These are phyloP conservation scores for Hippolais icterina DNA, from an alignment of 2,113 vertebrate genomes.

Conservation along the genomic window DNA sequence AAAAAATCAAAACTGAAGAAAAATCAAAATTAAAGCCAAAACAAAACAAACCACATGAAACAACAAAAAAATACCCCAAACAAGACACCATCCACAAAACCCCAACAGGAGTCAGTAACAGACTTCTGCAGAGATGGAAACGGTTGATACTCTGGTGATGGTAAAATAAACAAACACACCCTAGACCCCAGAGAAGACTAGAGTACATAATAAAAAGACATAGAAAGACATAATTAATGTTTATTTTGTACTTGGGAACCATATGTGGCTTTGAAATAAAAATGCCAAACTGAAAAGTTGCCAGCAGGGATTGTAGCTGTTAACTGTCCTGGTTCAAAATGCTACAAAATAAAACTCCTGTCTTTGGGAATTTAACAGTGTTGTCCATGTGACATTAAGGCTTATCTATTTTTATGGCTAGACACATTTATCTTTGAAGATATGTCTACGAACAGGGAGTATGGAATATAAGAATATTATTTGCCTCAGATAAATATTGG, in stretches of 20 bases:
- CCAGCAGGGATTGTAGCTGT: neutral
- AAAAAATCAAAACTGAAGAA: neutral
- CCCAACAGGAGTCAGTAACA: neutral
- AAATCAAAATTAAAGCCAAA: neutral
- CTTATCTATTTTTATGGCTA: neutral
- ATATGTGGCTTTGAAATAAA: slow-evolving; percentile 58
- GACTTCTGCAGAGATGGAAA: neutral
- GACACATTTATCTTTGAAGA: neutral
- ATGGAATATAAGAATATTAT: neutral
- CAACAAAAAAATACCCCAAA: neutral
- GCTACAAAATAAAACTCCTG: neutral
- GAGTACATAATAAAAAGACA: slow-evolving; percentile 11
- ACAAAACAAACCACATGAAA: neutral
- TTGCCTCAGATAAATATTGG: neutral
- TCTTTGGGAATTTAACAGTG: neutral
- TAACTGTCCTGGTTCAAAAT: slow-evolving; percentile 5
- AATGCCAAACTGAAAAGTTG: slow-evolving; percentile 24
- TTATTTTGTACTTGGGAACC: slow-evolving; percentile 44
- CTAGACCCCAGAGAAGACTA: neutral
- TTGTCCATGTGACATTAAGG: neutral
- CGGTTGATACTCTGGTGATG: neutral
- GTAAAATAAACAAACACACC: neutral
- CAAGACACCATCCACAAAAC: neutral
- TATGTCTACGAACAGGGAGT: neutral
- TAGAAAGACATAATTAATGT: slow-evolving; percentile 41